Evolutionary conservation across 1,140 invertebrate species (phyloP).

Genomic region (Parasteatoda tepidariorum): DNA sequence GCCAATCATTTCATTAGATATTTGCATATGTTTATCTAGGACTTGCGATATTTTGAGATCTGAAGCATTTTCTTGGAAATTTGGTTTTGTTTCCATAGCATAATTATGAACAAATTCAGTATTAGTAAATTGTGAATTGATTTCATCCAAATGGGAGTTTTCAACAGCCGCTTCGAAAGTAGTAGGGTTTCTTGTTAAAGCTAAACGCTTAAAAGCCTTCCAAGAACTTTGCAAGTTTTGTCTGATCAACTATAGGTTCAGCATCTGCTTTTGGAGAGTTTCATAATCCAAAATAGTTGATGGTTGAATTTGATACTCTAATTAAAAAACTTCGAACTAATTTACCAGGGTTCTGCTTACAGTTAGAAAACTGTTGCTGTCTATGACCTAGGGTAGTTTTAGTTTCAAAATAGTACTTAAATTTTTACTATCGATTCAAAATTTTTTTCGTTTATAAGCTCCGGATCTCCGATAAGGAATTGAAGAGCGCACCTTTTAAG

Average conservation of each 20-base stretch:
- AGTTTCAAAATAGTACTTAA: too few relatives aligned
- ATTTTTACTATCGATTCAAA: not conserved
- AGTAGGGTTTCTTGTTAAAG: too few relatives aligned
- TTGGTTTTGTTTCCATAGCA: not conserved
- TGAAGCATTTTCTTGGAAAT: not conserved
- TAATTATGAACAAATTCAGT: not conserved
- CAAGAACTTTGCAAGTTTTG: too few relatives aligned
- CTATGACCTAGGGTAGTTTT: not conserved
- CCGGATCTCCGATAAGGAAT: not conserved
- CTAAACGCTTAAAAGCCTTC: not conserved
- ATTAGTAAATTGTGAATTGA: not conserved
- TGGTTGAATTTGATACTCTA: not conserved
- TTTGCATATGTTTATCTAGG: not conserved
- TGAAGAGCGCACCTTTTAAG: not conserved
- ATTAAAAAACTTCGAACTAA: not conserved
- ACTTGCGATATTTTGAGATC: too few relatives aligned
- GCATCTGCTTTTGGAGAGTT: not conserved
- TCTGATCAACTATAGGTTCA: not conserved
- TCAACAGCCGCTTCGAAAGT: too few relatives aligned
- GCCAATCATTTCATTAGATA: not conserved
- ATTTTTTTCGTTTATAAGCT: not conserved
- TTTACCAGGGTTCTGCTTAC: not conserved
- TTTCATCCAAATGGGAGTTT: not conserved
- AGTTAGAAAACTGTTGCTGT: slow-evolving; percentile 1
- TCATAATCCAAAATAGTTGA: not conserved